Evolutionary conservation across 2,888 invertebrate genomes (phyloP).

Genomic region (Chouioia cunea): DNA sequence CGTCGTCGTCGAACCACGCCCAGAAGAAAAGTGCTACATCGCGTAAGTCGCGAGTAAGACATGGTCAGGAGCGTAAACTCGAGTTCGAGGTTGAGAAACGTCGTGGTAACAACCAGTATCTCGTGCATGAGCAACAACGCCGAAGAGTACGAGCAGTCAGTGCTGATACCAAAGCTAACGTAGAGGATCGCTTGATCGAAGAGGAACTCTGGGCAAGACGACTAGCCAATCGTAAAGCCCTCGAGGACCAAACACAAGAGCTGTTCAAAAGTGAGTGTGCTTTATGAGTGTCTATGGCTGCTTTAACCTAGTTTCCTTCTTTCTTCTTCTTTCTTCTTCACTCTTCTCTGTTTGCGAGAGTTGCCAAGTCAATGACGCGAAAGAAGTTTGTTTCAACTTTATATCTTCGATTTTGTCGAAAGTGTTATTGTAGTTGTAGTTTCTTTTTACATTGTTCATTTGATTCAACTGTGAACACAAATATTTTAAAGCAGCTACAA

Average conservation of each 20-base stretch:
- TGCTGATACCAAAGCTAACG: slow-evolving; percentile 41
- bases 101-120: slow-evolving; percentile 62
- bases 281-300: not conserved
- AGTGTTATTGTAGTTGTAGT: slow-evolving; percentile 3
- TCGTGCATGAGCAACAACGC: slow-evolving; percentile 59
- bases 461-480: no score
- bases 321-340: no score
- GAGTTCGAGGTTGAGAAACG: slow-evolving; percentile 60
- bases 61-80: slow-evolving; percentile 58
- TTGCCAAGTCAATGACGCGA: slow-evolving; percentile 15
- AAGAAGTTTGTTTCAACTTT: not conserved
- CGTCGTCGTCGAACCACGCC: slow-evolving; percentile 60
- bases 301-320: slow-evolving; percentile 1
- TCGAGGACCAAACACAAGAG: slow-evolving; percentile 33
- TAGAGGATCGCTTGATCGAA: slow-evolving; percentile 47
- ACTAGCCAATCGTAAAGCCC: slow-evolving; percentile 22
- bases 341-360: no score
- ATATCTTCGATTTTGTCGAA: not conserved
- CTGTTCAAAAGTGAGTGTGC: slow-evolving; percentile 11
- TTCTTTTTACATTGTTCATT: no score
- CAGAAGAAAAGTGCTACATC: slow-evolving; percentile 69
- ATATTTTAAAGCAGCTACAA: no score
- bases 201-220: slow-evolving; percentile 37
- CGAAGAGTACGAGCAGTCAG: slow-evolving; percentile 50
- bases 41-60: slow-evolving; percentile 58